A percentile compares a stretch with the other conserved stretches of the same genome.
Evolutionary conservation across 1,140 invertebrate species (phyloP).

Genomic region (Trichoplusia ni): DNA sequence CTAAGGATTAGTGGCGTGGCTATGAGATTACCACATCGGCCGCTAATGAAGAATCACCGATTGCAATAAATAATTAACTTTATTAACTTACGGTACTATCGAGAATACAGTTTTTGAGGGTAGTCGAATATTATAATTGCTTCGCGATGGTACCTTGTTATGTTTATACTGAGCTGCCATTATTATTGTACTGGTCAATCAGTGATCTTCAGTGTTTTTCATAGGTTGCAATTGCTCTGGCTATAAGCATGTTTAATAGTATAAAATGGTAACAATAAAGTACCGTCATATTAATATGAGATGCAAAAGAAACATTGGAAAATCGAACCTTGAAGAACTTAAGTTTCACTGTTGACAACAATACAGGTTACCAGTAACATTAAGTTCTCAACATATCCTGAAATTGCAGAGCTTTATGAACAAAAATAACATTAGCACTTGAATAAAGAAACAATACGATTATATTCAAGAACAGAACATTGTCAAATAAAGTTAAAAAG

Average conservation of each 20-base stretch:
- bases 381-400: too few species aligned
- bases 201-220: too few species aligned
- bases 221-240: too few species aligned
- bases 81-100: background rate
- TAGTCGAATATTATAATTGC: background rate
- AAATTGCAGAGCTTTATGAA: background rate
- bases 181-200: too few species aligned
- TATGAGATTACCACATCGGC: slow-evolving; percentile 79
- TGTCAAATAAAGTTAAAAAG: slow-evolving; percentile 17
- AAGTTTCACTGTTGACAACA: too few species aligned
- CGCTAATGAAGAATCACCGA: slow-evolving; percentile 81
- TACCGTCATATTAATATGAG: background rate
- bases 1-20: slow-evolving; percentile 79
- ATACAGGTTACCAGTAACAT: too few species aligned
- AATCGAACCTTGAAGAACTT: too few species aligned
- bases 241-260: too few species aligned
- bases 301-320: too few species aligned
- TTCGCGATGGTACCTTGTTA: background rate
- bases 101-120: background rate
- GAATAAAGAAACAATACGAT: background rate
- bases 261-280: background rate
- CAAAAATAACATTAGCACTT: background rate
- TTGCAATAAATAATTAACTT: slow-evolving; percentile 59
- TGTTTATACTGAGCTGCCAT: too few species aligned
- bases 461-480: background rate